Evolutionary conservation across 2,797 vertebrate species (phyloP).

Genomic region (Rhinella marina): DNA sequence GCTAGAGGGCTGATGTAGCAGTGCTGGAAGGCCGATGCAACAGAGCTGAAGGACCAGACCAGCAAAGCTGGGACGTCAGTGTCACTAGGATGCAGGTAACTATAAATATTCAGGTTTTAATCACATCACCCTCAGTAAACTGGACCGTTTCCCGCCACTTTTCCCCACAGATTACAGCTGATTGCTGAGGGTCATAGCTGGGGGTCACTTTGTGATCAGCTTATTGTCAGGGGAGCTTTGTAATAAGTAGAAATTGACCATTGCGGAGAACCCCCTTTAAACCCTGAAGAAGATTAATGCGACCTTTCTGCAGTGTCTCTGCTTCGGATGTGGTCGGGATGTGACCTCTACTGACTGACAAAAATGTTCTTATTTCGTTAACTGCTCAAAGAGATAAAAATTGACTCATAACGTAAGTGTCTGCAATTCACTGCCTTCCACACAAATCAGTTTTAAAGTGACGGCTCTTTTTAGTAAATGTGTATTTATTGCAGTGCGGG

Average conservation of each 20-base stretch:
- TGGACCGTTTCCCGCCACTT: no score
- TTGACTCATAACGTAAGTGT: conserved; percentile 37
- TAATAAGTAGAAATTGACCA: neutral
- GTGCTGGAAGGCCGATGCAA: no score
- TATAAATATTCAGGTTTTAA: no score
- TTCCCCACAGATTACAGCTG: no score
- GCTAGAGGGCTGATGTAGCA: no score
- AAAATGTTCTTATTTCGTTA: conserved; percentile 26
- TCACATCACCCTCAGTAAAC: no score
- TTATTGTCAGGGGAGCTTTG: neutral
- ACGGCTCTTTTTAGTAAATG: neutral
- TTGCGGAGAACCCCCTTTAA: neutral
- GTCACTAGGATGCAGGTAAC: no score
- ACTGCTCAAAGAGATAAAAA: neutral
- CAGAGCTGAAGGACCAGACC: no score
- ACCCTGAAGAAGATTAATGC: neutral
- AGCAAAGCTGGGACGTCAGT: no score
- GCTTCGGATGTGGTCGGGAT: neutral
- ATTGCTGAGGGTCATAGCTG: no score
- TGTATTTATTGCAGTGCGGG: conserved; percentile 21
- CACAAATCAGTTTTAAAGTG: conserved; percentile 40
- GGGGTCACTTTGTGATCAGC: no score
- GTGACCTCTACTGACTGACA: conserved; percentile 15
- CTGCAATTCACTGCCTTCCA: neutral
- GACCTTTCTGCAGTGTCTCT: neutral